Evolutionary conservation across 2,113 vertebrate species (phyloP), one percentile per base, ranked within the genome.

Genomic region (Okapia johnstoni): DNA sequence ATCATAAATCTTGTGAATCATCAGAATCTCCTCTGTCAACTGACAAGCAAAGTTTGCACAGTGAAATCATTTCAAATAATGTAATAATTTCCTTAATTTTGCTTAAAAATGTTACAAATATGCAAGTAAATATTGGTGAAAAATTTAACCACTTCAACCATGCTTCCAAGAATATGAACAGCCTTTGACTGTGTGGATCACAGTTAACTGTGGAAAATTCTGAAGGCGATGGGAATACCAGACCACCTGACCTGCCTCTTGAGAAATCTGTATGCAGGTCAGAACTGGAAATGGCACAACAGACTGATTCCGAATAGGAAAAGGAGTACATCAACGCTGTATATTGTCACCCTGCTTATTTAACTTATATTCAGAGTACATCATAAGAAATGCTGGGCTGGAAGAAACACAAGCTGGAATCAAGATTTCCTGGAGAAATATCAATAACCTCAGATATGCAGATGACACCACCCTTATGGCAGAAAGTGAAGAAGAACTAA

Each of bases 1-100:
- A 97, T 96, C 6, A 77, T 95, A 98, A 97, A 90, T 98, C 55
- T 94, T 48, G 90, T 97, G 96, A 97, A 95, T 55, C 0, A 0
- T 79, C 96, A 97, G 94, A 97, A 92, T n/a, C 96, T 90, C 10
- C 73, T 92, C 63, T 97, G 90, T 98, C 95, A 98, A 92, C 96
- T 86, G 90, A 88, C 46, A 80, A 87, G 30, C 1, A 61, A 86
- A 48, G 52, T 8, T 30, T 88, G 23, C 92, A 91, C 43, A 83
- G 87, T 46, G 55, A 61, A 97, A 91, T 52, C 66, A 95, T 98
- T 88, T 95, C 93, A 91, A 93, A 94, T 87, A 98, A n/a, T 95
- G 86, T 90, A 94, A 94, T 97, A 55, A 61, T 97, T 93, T 57
- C 63, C 87, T 73, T 96, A 90, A 33, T 97, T 96, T 93, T 33